Evolutionary conservation across 1,140 invertebrate species (phyloP).

Genomic region (Goniozus legneri): DNA sequence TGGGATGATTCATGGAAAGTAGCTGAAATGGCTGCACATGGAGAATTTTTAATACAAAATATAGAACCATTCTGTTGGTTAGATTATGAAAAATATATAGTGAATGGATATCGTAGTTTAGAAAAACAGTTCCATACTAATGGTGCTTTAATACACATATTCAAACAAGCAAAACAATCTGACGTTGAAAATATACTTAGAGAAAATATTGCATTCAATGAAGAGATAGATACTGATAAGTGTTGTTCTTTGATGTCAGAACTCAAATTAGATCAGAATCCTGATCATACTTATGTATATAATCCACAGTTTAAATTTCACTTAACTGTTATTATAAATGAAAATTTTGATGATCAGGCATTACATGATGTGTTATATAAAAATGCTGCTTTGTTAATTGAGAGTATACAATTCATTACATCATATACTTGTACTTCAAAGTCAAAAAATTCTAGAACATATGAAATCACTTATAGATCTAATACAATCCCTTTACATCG

Average conservation of each 20-base stretch:
- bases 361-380: constrained; percentile 43
- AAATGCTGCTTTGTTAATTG: constrained; percentile 39
- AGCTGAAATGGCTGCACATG: constrained; percentile 58
- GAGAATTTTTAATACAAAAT: constrained; percentile 51
- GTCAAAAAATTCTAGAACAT: constrained; percentile 39
- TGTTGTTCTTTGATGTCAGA: not conserved
- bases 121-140: constrained; percentile 57
- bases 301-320: constrained; percentile 42
- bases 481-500: constrained; percentile 38
- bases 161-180: constrained; percentile 28
- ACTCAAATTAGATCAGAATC: not conserved
- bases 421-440: constrained; percentile 32
- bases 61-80: constrained; percentile 49
- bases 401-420: constrained; percentile 35
- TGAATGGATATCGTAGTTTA: constrained; percentile 57
- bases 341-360: constrained; percentile 25
- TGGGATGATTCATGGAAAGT: constrained; percentile 66
- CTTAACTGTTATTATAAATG: constrained; percentile 33
- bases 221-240: not conserved
- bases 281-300: constrained; percentile 23
- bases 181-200: constrained; percentile 18
- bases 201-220: not conserved
- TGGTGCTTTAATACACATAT: constrained; percentile 54
- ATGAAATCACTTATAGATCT: constrained; percentile 48
- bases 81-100: constrained; percentile 43